These are phyloP conservation scores for Oncorhynchus nerka DNA, from an alignment of 2,113 vertebrate species.

Conservation along the genomic window DNA sequence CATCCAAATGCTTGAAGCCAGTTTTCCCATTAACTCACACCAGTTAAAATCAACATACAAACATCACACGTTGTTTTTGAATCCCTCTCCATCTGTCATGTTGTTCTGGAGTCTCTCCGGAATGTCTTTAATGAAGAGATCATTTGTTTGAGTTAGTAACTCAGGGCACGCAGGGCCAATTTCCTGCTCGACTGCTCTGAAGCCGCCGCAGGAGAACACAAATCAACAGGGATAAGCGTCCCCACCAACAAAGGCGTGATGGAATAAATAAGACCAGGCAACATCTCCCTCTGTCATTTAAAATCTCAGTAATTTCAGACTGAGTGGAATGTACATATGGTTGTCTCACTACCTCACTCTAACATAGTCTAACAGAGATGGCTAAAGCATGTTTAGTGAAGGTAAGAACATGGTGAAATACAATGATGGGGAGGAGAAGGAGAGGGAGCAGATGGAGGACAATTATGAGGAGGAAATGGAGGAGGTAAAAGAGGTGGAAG, in stretches of 20 bases:
- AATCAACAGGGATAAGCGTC: background rate
- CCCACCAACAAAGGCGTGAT: background rate
- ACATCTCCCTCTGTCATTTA: background rate
- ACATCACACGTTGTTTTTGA: background rate
- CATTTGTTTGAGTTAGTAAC: background rate
- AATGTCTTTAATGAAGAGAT: background rate
- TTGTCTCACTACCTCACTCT: background rate
- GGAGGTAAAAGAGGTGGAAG: too few species aligned
- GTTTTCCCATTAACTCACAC: too few species aligned
- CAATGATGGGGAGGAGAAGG: too few species aligned
- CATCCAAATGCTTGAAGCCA: too few species aligned
- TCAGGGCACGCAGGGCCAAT: background rate
- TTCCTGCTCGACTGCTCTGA: background rate
- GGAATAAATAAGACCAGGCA: background rate
- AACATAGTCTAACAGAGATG: too few species aligned
- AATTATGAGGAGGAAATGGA: too few species aligned
- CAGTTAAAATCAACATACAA: background rate
- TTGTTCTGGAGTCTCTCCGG: background rate
- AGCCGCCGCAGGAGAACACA: background rate
- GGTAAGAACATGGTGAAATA: too few species aligned
- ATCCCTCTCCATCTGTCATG: background rate
- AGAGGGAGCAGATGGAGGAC: too few species aligned
- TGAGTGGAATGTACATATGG: background rate
- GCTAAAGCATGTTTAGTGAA: too few species aligned
- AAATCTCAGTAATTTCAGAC: background rate